Percentiles rank a stretch among this genome's conserved stretches.
These are phyloP conservation scores for Sialia sialis DNA, from an alignment of 2,113 vertebrate species.

Conservation along the genomic window DNA sequence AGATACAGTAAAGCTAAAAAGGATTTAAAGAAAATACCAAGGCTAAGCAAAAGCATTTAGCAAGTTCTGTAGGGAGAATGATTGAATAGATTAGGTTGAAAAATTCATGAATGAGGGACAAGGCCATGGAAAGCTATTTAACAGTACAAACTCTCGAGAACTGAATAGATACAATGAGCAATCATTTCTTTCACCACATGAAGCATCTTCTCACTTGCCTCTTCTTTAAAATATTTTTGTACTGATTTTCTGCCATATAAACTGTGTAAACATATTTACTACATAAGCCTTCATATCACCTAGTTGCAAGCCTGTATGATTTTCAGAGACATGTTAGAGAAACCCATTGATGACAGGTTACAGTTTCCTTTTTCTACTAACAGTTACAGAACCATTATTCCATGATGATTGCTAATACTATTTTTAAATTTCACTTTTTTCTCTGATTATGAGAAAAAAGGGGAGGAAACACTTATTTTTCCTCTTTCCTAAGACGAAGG, in stretches of 20 bases:
- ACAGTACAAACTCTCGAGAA: background rate
- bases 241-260: background rate
- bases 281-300: background rate
- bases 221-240: background rate
- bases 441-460: background rate
- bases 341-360: background rate
- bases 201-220: background rate
- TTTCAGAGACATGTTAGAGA: background rate
- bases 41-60: background rate
- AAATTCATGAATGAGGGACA: background rate
- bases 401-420: background rate
- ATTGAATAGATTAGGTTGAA: background rate
- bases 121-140: background rate
- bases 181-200: background rate
- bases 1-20: background rate
- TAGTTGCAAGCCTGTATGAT: background rate
- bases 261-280: background rate
- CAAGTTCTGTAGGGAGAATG: background rate
- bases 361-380: background rate
- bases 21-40: background rate
- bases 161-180: background rate
- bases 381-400: background rate
- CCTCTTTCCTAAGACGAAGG: background rate
- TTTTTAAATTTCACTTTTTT: background rate
- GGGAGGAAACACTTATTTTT: background rate